phyloP scores from a whole-genome alignment of 2,113 vertebrate genomes.

The Tragelaphus imberbis region DNA sequence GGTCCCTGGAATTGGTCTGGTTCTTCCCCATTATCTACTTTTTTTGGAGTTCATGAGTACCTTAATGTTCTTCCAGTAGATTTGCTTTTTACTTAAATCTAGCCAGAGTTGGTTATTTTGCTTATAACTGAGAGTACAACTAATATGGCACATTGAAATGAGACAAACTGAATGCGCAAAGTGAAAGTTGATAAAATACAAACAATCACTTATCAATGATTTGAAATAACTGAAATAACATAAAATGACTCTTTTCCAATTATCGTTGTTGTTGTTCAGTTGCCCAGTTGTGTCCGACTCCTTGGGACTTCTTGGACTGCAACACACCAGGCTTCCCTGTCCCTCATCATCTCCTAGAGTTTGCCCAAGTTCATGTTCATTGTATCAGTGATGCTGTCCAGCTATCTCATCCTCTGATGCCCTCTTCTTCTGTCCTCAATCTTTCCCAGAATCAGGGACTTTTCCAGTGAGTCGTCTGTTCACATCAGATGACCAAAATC shows the following conservation, averaged over 20 bases:
- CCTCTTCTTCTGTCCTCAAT: neutral
- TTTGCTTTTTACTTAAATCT: constrained; percentile 1
- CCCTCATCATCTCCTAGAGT: neutral
- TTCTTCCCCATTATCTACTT: neutral
- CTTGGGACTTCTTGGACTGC: neutral
- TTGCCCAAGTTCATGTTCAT: neutral
- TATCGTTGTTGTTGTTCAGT: neutral
- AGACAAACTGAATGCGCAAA: neutral
- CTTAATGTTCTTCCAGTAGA: neutral
- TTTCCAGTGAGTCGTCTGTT: neutral
- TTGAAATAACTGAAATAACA: neutral
- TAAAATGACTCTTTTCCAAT: neutral
- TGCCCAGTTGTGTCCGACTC: accelerated
- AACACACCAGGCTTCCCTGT: neutral
- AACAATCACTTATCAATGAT: neutral
- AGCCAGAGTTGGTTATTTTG: neutral
- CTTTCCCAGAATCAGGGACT: neutral
- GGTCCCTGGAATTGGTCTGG: neutral
- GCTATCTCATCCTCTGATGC: neutral
- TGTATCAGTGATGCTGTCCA: neutral
- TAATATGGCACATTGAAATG: neutral
- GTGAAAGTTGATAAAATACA: neutral
- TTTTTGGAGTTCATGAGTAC: neutral
- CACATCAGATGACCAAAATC: neutral
- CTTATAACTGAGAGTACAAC: neutral